Evolutionary conservation across 2,888 invertebrate species (phyloP).

Genomic region (Drosophila leonis): DNA sequence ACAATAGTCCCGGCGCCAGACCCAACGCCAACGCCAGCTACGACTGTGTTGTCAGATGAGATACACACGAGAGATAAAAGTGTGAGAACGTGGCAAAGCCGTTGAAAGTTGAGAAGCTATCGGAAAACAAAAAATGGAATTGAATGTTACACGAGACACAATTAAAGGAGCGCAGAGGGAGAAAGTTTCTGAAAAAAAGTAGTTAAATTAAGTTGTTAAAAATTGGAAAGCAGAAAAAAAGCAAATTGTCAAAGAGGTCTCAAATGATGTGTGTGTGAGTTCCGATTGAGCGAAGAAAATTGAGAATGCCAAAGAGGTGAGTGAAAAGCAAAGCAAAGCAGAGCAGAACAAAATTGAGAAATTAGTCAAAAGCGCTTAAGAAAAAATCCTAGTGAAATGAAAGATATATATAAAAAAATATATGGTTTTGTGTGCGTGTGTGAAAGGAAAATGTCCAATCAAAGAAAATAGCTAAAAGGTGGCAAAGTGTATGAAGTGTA

Average conservation of each 20-base stretch:
- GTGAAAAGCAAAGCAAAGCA: background rate
- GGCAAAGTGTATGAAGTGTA: background rate
- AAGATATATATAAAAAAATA: background rate
- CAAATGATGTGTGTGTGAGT: background rate
- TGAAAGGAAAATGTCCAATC: background rate
- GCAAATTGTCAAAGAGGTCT: background rate
- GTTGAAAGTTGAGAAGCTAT: slow-evolving; percentile 48
- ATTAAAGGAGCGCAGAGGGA: slow-evolving; percentile 49
- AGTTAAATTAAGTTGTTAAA: slow-evolving; percentile 25
- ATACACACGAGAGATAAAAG: background rate
- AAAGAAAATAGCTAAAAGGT: background rate
- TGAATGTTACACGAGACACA: slow-evolving; percentile 58
- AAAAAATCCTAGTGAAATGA: background rate
- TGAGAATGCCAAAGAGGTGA: slow-evolving; percentile 2
- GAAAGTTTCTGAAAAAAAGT: slow-evolving; percentile 24
- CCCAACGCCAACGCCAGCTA: background rate
- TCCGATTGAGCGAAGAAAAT: slow-evolving; percentile 29
- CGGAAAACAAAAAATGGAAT: slow-evolving; percentile 39
- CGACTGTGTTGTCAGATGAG: slow-evolving; percentile 15
- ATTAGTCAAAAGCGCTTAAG: background rate
- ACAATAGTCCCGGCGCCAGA: slow-evolving; percentile 29
- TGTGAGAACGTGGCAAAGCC: background rate
- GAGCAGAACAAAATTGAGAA: slow-evolving; percentile 11
- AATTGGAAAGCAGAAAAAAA: background rate
- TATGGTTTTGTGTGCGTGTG: background rate